These are phyloP conservation scores for Hestina assimilis DNA, from an alignment of 1,140 invertebrate genomes.

Conservation along the genomic window DNA sequence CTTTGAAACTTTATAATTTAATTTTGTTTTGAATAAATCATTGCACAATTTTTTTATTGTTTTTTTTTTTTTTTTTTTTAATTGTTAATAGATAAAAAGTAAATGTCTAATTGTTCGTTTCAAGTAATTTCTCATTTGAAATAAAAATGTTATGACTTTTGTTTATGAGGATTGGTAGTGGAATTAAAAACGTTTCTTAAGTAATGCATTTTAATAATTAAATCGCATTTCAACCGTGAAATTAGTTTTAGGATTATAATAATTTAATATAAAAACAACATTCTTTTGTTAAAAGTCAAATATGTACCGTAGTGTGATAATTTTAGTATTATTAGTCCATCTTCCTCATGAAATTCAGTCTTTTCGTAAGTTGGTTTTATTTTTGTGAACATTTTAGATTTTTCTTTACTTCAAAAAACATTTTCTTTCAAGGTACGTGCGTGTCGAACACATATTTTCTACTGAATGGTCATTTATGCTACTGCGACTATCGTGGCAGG, in stretches of 20 bases:
- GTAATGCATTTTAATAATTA: slow-evolving; percentile 34
- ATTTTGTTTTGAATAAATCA: neutral
- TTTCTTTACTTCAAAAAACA: slow-evolving; percentile 5
- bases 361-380: slow-evolving; percentile 34
- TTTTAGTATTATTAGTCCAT: slow-evolving; percentile 42
- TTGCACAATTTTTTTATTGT: neutral
- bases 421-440: slow-evolving; percentile 41
- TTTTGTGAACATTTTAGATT: slow-evolving; percentile 13
- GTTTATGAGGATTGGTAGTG: neutral
- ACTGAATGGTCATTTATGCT: slow-evolving; percentile 46
- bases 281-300: slow-evolving; percentile 21
- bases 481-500: slow-evolving; percentile 45
- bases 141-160: neutral
- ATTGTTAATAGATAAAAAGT: too few species aligned
- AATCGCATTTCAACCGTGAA: slow-evolving; percentile 34
- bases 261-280: slow-evolving; percentile 5
- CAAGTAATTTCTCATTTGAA: neutral
- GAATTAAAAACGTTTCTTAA: slow-evolving; percentile 23
- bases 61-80: slow-evolving; percentile 1
- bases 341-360: slow-evolving; percentile 25
- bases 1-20: slow-evolving; percentile 18
- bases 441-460: slow-evolving; percentile 48
- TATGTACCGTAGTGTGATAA: slow-evolving; percentile 44
- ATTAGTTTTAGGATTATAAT: slow-evolving; percentile 34
- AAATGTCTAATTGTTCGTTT: too few species aligned